Evolutionary conservation across 2,113 vertebrate species (phyloP).

Genomic region (Tauraco erythrolophus): DNA sequence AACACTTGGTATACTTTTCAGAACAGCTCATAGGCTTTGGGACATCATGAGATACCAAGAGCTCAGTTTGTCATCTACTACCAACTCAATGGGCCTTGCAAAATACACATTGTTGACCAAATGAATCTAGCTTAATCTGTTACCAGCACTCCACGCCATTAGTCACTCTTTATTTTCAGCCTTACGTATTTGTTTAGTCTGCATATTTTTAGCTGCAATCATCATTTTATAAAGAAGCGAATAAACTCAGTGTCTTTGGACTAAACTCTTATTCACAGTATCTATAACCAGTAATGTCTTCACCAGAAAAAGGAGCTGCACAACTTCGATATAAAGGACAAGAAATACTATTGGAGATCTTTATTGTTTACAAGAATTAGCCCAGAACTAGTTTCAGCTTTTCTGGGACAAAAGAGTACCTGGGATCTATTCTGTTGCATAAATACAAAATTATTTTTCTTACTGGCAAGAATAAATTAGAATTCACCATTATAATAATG

Average conservation of each 20-base stretch:
- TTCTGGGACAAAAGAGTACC: neutral
- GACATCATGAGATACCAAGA: neutral
- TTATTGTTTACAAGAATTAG: neutral
- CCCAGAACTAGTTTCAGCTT: neutral
- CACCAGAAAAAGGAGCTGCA: neutral
- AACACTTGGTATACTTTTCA: neutral
- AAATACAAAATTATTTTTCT: neutral
- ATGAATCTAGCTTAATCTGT: neutral
- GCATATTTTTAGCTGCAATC: neutral
- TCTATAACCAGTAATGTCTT: neutral
- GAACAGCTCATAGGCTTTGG: neutral
- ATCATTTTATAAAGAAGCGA: neutral
- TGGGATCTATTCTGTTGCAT: neutral
- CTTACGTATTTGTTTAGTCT: neutral
- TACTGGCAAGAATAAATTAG: neutral
- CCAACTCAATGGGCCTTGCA: neutral
- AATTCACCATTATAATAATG: neutral
- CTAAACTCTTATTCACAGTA: neutral
- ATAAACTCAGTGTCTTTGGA: neutral
- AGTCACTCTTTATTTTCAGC: neutral
- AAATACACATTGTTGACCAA: neutral
- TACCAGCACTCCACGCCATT: neutral
- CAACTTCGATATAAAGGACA: neutral
- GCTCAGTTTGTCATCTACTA: neutral
- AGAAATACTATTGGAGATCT: neutral